Conservation (phyloP, 1,140 invertebrate species). For the Drosophila chauvacae region DNA sequence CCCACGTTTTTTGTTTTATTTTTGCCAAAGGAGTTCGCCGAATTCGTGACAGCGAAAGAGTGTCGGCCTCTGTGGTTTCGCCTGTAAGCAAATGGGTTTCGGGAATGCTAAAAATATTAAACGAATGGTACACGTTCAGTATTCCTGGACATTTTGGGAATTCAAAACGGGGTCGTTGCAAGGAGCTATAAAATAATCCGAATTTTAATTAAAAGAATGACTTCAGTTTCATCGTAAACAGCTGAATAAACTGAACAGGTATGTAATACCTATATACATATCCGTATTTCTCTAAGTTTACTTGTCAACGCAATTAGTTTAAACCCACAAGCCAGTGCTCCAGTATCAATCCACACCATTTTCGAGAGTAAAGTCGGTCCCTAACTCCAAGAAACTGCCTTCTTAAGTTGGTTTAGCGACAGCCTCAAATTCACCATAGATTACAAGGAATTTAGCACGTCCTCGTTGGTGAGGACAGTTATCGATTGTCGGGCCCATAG, state of each 20-base stretch:
- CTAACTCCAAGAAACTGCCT: background rate
- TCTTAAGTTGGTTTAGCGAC: slow-evolving; percentile 1
- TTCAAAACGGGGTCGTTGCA: background rate
- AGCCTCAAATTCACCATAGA: slow-evolving; percentile 6
- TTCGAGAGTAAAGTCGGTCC: background rate
- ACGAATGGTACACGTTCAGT: background rate
- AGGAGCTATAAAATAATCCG: background rate
- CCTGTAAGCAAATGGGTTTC: slow-evolving; percentile 9
- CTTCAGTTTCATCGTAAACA: background rate
- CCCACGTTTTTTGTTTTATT: background rate
- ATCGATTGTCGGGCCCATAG: slow-evolving; percentile 32
- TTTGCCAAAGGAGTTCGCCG: slow-evolving; percentile 34
- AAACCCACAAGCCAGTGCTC: background rate
- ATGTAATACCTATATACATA: background rate
- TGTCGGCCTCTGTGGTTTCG: slow-evolving; percentile 1
- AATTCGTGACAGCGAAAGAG: slow-evolving; percentile 28
- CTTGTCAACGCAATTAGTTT: background rate
- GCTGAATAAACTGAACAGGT: background rate
- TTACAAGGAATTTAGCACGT: slow-evolving; percentile 40
- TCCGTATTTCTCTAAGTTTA: too few species aligned
- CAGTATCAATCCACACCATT: slow-evolving; percentile 2
- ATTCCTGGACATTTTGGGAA: too few species aligned
- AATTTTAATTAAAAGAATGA: background rate
- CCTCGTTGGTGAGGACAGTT: slow-evolving; percentile 3
- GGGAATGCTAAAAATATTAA: background rate